Base-by-base conservation (phyloP, 2,888 invertebrate genomes). In the Hypolimnas misippus region DNA sequence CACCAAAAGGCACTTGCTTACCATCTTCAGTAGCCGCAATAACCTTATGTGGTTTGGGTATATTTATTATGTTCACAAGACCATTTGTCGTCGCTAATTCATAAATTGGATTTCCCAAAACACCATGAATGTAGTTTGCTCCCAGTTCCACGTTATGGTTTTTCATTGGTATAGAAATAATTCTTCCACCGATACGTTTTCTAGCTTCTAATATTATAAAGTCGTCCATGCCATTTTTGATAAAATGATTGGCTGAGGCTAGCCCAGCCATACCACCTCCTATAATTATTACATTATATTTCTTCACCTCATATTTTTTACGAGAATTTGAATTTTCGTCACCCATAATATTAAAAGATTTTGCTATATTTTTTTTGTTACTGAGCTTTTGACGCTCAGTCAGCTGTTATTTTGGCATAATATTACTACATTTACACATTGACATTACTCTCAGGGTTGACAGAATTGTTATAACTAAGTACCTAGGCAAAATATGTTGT, bases 111-210 rank as follows among this genome's bases (percentile, higher is more conserved):
- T 98, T 98, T 19, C 97, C 96, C 44, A 97, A 88, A 53, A 97
- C 97, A 40, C 98, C 98, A 79, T 98, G 98, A 73, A 98, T 97
- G 97, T 97, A 98, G 84, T 98, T 98, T 31, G 98, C 98, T 60
- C 98, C 98, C 68, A 97, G 87, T 88, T 98, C 98, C 51, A 98
- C 93, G 82, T 95, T 95, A 63, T 91, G 90, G 73, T 86, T 86
- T 78, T 88, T 89, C 81, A 96, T 93, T 74, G 95, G 94, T 76
- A 95, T 94, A 63, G 96, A 95, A 62, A 96, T 92, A 71, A 97
- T 96, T 69, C 97, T 93, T 65, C 97, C 97, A 57, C 97, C 97
- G 69, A 97, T 93, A 65, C 96, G 93, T 79, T 94, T 94, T 78
- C 97, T 93, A 63, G 96, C 96, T 91, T 97, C 97, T 73, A 97